phyloP scores from a whole-genome alignment of 2,113 vertebrate species.

The Istiophorus platypterus region DNA sequence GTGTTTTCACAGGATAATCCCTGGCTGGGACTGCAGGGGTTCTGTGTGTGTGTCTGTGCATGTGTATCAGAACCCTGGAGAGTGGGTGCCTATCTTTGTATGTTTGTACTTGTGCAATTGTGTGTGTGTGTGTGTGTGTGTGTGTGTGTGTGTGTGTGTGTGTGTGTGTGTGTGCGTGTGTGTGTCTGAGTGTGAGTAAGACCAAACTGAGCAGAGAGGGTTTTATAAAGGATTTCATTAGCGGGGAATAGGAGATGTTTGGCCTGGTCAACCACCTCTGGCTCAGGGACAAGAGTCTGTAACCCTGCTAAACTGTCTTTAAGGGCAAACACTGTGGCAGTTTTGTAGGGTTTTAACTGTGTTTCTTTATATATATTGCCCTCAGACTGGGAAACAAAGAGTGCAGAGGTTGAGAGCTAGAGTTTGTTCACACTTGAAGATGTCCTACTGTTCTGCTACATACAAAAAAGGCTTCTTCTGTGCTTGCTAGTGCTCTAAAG shows the following conservation, averaged over 20 bases:
- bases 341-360: slow-evolving; percentile 60
- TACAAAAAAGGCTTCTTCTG: slow-evolving; percentile 17
- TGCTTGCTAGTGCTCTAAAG: slow-evolving; percentile 6
- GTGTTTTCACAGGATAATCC: slow-evolving; percentile 82
- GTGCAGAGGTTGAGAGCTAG: slow-evolving; percentile 35
- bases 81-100: slow-evolving; percentile 57
- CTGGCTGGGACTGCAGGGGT: slow-evolving; percentile 52
- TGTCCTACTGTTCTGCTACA: neutral
- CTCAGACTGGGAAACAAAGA: slow-evolving; percentile 20
- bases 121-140: neutral
- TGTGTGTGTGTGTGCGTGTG: neutral
- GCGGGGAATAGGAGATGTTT: slow-evolving; percentile 79
- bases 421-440: slow-evolving; percentile 45
- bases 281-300: slow-evolving; percentile 75
- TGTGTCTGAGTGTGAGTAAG: slow-evolving; percentile 17
- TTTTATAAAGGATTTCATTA: slow-evolving; percentile 81
- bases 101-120: slow-evolving; percentile 35
- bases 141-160: slow-evolving; percentile 53
- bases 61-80: slow-evolving; percentile 35
- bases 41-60: slow-evolving; percentile 33
- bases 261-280: slow-evolving; percentile 70
- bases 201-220: slow-evolving; percentile 60
- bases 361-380: slow-evolving; percentile 54
- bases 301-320: slow-evolving; percentile 70
- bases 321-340: slow-evolving; percentile 62